Base-by-base conservation (phyloP, 2,888 invertebrate species). In the Limnephilus auricula region DNA sequence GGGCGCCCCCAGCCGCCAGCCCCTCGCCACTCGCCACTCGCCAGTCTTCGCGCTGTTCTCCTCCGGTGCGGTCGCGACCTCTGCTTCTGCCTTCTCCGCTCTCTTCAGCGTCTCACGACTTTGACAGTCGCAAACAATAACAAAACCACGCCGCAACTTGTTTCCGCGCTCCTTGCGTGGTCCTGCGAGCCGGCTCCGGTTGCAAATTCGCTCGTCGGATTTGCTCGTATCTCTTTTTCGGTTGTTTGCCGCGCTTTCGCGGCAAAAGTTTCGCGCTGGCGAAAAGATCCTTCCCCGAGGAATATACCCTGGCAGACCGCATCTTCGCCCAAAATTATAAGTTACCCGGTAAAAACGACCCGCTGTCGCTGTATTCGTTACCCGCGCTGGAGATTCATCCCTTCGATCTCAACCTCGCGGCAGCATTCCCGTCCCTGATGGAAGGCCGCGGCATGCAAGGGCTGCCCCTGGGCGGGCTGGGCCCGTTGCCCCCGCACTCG, bases 351-450 rank as follows among this genome's bases (percentile, higher is more conserved):
- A 65, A 65, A 65, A 65, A 65, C 18, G 50, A 65, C 50, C 18
- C 50, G 50, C 50, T 65, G 5, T 65, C 50, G 50, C 18, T 65
- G 6, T 65, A 18, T 4, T 12, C 80, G 18, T 80, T 30, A 31
- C 80, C 30, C 80, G 80, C 31, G 31, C 30, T 80, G 30, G 32
- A 80, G 32, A 31, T 80, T 31, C 25, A 31, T 32, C 80, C 80
- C 80, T 80, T 80, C 31, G 80, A 80, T 25, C 3, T 80, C 9
- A 80, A 85, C 40, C 37, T 84, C 37, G 85, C 84, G 32, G n/a
- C 85, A 45, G 86, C 37, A 13, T 85, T 86, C n/a, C 37, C 85
- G 79, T 79, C 34, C n/a, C 83, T 84, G 86, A 84, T 90, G 90
- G 90, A 90, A 79, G 86, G 86, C 85, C 90, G 85, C 40, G 85